Base-by-base conservation (phyloP, 2,888 invertebrate genomes). In the Spodoptera picta region DNA sequence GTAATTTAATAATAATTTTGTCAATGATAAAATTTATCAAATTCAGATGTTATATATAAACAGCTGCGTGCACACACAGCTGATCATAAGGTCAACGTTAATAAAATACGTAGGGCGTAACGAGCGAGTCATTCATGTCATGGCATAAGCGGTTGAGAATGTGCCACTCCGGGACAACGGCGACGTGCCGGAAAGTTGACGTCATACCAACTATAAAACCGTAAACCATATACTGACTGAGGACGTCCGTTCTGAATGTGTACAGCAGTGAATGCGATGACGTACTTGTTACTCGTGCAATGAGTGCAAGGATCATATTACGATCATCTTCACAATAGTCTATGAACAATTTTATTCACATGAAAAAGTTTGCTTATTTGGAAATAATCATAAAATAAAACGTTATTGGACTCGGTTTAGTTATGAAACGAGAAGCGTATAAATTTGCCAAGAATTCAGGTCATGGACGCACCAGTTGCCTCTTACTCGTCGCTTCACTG, bases 401-500 rank as follows among this genome's bases (percentile, higher is more conserved):
- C 77, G 76, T 80, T 82, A 82, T 82, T 77, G 81, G 79, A 81
- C 80, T 82, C 76, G 62, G 81, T 85, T 84, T 83, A 82, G 83
- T 89, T 87, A 88, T 86, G 85, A 88, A 89, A 88, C 81, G 83
- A 87, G 87, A 87, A 83, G 84, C 84, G 85, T 86, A 87, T 88
- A 78, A 79, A 78, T 91, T 88, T 87, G 85, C 88, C 80, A 89
- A 89, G 89, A 88, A 92, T 92, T 90, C 90, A 86, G 91, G 91
- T 91, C 91, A 92, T 80, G 91, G 89, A 90, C 89, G 87, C 86
- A 85, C 81, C 87, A 85, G 87, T 88, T 87, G 88, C 90, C 90
- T 89, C 85, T 92, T 91, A 91, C 91, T 90, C 83, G 87, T 85
- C 88, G 91, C 91, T 91, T 90, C 90, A 90, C 87, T 91, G 90